Base-by-base conservation (phyloP, 2,797 vertebrate genomes). In the Apogon talboti region DNA sequence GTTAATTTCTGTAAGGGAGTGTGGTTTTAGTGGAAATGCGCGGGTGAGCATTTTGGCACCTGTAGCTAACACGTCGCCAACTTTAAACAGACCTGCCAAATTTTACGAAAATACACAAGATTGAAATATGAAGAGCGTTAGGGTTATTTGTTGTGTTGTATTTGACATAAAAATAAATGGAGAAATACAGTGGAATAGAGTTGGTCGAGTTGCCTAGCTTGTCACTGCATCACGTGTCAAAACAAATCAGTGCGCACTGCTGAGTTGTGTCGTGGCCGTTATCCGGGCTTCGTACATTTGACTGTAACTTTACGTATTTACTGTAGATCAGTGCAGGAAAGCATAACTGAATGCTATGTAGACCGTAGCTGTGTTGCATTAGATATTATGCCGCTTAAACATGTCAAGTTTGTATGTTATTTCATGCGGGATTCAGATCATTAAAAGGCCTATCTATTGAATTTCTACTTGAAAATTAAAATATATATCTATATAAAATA, bases 211-310 rank as follows among this genome's bases (percentile, higher is more conserved):
- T 35, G 28, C 24, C 28, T 56, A 50, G 54, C 62, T 6, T n/a
- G 41, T 52, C 2, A 4, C 33, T 49, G 57, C 53, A 46, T 91
- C 91, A 92, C 89, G 91, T 93, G 91, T 91, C 91, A 65, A 87
- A 92, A 92, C 90, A 92, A 89, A 87, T 70, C 43, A 30, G 35
- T 52, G 77, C 58, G 52, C 4, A 16, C 28, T 19, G 33, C 18
- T 24, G 50, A n/a, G 57, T 14, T 66, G 43, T 14, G 38, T 8
- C 0, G 35, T 11, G 18, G 66, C 52, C 10, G 2, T 7, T 24
- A 7, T 24, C 18, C 12, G 3, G 33, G 3, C 6, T 4, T 8
- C 33, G 10, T 9, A 9, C 33, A 35, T 35, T 35, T 35, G 33
- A 35, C 33, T 35, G 7, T 10, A 35, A 35, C 33, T 35, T 35